Percentiles rank a stretch among this genome's conserved stretches.
Evolutionary conservation across 2,113 vertebrate genomes (phyloP).

Genomic region (Bagarius yarrelli): DNA sequence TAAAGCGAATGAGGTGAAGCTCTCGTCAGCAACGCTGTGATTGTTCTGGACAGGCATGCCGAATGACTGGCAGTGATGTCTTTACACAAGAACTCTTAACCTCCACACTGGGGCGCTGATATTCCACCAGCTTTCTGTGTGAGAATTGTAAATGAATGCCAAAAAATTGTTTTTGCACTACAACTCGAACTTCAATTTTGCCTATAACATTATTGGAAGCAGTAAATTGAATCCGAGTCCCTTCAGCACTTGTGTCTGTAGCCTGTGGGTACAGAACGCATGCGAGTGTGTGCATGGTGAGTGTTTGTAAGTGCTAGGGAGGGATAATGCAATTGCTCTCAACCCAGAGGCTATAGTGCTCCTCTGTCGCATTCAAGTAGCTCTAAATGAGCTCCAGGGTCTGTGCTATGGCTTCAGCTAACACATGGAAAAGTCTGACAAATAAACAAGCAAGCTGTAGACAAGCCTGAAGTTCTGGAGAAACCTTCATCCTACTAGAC

Average conservation of each 20-base stretch:
- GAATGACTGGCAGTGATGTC: slow-evolving; percentile 35
- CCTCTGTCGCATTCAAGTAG: slow-evolving; percentile 66
- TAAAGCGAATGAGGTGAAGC: slow-evolving; percentile 64
- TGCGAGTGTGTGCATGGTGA: slow-evolving; percentile 33
- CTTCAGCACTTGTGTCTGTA: slow-evolving; percentile 61
- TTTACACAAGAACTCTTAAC: background rate
- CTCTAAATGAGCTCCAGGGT: slow-evolving; percentile 67
- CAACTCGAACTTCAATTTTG: slow-evolving; percentile 21
- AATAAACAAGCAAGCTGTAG: slow-evolving; percentile 11
- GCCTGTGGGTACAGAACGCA: slow-evolving; percentile 29
- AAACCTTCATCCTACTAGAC: background rate
- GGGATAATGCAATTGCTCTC: slow-evolving; percentile 73
- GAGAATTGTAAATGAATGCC: too few relatives aligned
- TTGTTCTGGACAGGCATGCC: slow-evolving; percentile 62
- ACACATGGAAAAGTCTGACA: slow-evolving; percentile 14
- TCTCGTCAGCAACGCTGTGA: slow-evolving; percentile 57
- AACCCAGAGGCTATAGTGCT: slow-evolving; percentile 66
- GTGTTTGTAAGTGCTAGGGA: slow-evolving; percentile 51
- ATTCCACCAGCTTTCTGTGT: background rate
- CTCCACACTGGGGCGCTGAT: background rate
- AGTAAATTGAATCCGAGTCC: slow-evolving; percentile 63
- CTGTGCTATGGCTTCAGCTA: slow-evolving; percentile 60
- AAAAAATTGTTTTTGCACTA: slow-evolving; percentile 29
- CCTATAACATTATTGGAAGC: slow-evolving; percentile 36
- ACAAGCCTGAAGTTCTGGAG: slow-evolving; percentile 12